Evolutionary conservation across 2,888 invertebrate species (phyloP).

Genomic region (Chymomyza amoena): DNA sequence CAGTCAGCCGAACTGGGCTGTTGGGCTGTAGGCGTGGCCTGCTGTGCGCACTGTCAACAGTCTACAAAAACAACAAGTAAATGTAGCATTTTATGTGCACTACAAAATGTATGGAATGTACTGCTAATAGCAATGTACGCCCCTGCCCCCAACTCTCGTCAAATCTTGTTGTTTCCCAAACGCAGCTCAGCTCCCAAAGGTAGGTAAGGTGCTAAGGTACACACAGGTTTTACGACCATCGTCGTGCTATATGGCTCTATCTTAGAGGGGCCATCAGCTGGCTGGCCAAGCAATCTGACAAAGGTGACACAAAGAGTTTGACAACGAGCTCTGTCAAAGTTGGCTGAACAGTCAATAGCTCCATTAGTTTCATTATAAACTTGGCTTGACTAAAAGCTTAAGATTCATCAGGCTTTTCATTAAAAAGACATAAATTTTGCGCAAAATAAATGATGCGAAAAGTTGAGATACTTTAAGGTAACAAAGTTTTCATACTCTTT

Average conservation of each 20-base stretch:
- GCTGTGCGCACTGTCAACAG: conserved; percentile 54
- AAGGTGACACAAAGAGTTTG: not conserved
- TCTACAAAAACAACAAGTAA: conserved; percentile 56
- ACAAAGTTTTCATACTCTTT: too few species aligned
- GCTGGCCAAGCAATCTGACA: not conserved
- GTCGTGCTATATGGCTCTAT: not conserved
- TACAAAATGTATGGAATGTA: conserved; percentile 72
- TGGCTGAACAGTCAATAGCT: not conserved
- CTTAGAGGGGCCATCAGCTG: not conserved
- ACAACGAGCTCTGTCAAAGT: not conserved
- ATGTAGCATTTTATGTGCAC: conserved; percentile 61
- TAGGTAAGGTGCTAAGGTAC: not conserved
- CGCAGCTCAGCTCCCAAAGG: not conserved
- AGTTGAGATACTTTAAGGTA: not conserved
- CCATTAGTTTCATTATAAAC: not conserved
- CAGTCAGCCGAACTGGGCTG: not conserved
- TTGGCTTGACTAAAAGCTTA: not conserved
- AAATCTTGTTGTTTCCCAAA: not conserved
- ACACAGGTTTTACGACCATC: not conserved
- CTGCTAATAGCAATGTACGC: conserved; percentile 66
- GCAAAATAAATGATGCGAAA: conserved; percentile 35
- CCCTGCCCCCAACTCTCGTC: not conserved
- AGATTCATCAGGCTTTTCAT: conserved; percentile 27
- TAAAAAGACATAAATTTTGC: conserved; percentile 51
- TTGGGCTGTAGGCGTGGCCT: not conserved